A percentile compares a stretch with the other conserved stretches of the same genome.
Evolutionary conservation across 2,113 vertebrate genomes (phyloP).

Genomic region (Anhinga rufa): DNA sequence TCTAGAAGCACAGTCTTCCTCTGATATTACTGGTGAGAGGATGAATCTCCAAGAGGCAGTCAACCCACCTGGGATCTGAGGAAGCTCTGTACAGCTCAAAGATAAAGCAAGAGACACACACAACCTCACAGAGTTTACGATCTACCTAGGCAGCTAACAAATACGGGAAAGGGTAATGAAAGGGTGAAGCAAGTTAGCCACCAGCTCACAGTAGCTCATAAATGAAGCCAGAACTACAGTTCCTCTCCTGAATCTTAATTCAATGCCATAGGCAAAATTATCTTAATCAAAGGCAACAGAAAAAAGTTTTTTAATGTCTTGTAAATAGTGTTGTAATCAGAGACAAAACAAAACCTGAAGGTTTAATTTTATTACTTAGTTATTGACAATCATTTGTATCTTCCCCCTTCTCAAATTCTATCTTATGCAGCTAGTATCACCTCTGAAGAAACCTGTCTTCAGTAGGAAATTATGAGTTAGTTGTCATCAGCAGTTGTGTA

Average conservation of each 20-base stretch:
- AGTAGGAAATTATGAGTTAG: not conserved
- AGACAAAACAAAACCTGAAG: not conserved
- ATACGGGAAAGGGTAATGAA: not conserved
- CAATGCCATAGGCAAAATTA: not conserved
- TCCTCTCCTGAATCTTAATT: not conserved
- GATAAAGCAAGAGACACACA: not conserved
- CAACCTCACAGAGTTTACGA: not conserved
- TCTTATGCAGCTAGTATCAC: not conserved
- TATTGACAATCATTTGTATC: not conserved
- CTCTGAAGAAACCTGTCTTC: not conserved
- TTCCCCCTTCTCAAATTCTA: not conserved
- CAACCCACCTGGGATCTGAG: not conserved
- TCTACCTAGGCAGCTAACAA: not conserved
- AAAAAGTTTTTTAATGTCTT: not conserved
- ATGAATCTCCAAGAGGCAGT: not conserved
- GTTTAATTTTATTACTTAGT: not conserved
- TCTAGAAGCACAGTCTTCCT: not conserved
- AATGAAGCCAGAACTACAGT: not conserved
- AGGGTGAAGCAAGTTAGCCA: not conserved
- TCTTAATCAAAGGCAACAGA: not conserved
- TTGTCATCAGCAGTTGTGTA: not conserved
- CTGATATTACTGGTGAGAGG: not conserved
- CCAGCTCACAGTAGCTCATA: not conserved
- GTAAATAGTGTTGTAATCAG: not conserved
- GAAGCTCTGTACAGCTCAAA: not conserved